phyloP scores from a whole-genome alignment of 2,113 vertebrate species.

The Bos javanicus region DNA sequence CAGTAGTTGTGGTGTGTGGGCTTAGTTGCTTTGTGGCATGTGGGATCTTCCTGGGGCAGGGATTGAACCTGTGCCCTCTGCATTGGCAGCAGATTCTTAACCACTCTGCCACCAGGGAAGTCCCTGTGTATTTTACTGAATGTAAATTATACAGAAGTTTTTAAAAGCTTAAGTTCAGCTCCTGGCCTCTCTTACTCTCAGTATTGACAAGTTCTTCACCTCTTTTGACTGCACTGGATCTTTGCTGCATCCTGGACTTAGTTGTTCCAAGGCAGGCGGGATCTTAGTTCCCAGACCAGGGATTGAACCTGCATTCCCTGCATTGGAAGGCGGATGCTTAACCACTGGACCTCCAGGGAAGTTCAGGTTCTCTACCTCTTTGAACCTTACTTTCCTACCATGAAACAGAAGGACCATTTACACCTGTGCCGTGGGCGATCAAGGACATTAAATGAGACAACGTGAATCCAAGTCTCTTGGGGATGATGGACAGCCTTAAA shows the following conservation, averaged over 20 bases:
- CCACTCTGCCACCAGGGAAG: neutral
- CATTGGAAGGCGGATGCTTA: neutral
- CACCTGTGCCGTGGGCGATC: neutral
- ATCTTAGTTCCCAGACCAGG: neutral
- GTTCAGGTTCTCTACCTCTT: neutral
- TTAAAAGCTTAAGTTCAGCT: neutral
- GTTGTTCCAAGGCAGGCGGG: neutral
- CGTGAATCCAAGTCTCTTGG: neutral
- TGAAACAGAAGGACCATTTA: neutral
- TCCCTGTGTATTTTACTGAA: neutral
- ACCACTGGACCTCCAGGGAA: neutral
- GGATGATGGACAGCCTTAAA: neutral
- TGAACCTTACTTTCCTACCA: neutral
- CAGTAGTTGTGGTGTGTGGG: neutral
- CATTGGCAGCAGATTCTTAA: neutral
- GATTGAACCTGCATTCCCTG: neutral
- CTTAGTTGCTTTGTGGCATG: neutral
- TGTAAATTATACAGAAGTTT: neutral
- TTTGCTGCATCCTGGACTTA: neutral
- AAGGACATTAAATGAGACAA: neutral
- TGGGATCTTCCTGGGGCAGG: neutral
- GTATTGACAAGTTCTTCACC: neutral
- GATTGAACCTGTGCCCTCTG: neutral
- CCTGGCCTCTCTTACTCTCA: neutral
- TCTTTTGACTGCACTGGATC: neutral